Evolutionary conservation across 2,888 invertebrate species (phyloP).

Genomic region (Hartigia nigra): DNA sequence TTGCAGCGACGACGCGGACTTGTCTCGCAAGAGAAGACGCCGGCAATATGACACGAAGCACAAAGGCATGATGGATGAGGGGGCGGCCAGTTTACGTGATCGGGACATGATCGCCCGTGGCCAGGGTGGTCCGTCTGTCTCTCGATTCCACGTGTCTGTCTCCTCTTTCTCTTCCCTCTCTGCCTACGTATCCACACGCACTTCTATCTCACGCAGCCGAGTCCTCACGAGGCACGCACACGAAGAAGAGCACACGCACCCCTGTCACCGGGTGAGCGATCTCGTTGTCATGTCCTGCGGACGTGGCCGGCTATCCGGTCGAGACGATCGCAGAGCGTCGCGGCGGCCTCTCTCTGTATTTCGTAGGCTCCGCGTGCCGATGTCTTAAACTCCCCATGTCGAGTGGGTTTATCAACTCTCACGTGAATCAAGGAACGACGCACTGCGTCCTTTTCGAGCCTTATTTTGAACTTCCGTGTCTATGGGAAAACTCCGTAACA

Average conservation of each 20-base stretch:
- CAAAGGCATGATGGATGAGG: conserved; percentile 64
- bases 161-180: conserved; percentile 25
- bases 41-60: conserved; percentile 56
- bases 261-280: conserved; percentile 63
- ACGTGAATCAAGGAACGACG: background rate
- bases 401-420: background rate
- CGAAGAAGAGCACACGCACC: conserved; percentile 16
- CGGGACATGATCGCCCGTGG: conserved; percentile 60
- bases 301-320: conserved; percentile 38
- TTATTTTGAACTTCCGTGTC: background rate
- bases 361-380: conserved; percentile 22
- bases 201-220: background rate
- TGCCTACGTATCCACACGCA: background rate
- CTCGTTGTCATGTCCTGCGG: conserved; percentile 56
- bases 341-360: conserved; percentile 4
- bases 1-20: conserved; percentile 12
- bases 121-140: conserved; percentile 61
- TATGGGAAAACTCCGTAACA: background rate
- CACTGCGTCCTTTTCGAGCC: background rate
- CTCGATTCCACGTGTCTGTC: conserved; percentile 8
- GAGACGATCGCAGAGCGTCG: conserved; percentile 17
- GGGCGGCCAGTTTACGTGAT: conserved; percentile 65
- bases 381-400: conserved; percentile 8
- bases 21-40: conserved; percentile 25
- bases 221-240: conserved; percentile 1